phyloP scores from a whole-genome alignment of 1,140 invertebrate species.

The Dendroctonus ponderosae region DNA sequence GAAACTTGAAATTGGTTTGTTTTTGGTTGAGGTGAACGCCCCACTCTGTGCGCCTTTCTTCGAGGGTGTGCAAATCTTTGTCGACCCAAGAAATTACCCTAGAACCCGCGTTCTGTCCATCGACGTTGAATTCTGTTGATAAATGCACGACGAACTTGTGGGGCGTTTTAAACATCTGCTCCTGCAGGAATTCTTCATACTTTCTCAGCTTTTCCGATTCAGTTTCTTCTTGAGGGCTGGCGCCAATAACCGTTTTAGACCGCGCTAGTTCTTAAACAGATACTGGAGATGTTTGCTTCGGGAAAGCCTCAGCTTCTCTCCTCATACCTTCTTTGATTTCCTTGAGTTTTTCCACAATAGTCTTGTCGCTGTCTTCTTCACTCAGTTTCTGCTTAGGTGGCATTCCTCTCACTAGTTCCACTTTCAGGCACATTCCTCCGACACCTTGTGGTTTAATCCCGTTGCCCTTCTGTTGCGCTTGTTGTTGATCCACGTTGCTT shows the following conservation, averaged over 20 bases:
- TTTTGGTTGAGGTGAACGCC: constrained; percentile 5
- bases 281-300: background rate
- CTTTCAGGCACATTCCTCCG: constrained; percentile 43
- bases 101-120: constrained; percentile 54
- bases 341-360: constrained; percentile 16
- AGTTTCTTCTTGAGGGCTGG: background rate
- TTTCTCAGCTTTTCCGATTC: constrained; percentile 21
- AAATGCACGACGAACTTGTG: constrained; percentile 52
- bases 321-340: constrained; percentile 21
- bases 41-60: constrained; percentile 59
- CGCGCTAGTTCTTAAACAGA: too few species aligned
- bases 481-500: constrained; percentile 32
- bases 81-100: constrained; percentile 57
- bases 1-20: constrained; percentile 4
- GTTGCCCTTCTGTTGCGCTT: background rate
- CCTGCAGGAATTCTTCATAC: constrained; percentile 25
- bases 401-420: constrained; percentile 37
- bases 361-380: constrained; percentile 7
- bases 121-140: constrained; percentile 54
- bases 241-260: too few species aligned
- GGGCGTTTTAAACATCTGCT: constrained; percentile 18
- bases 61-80: constrained; percentile 57
- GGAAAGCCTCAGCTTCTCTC: background rate
- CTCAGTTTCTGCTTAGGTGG: constrained; percentile 4
- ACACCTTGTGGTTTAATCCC: constrained; percentile 26